Evolutionary conservation across 2,113 vertebrate genomes (phyloP).

Genomic region (Zosterops hypoxanthus): DNA sequence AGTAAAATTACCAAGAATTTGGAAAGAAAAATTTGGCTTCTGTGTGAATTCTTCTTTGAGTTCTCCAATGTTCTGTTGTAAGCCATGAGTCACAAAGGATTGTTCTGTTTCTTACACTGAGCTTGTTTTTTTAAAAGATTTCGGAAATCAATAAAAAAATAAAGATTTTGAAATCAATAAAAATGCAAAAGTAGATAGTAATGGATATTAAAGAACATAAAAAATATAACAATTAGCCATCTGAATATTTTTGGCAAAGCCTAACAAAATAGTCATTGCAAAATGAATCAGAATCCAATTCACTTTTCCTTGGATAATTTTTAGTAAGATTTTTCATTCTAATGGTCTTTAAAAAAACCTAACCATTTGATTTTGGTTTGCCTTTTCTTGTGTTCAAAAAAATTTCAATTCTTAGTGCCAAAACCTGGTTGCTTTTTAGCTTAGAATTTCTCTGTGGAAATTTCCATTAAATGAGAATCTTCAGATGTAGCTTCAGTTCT

Average conservation of each 20-base stretch:
- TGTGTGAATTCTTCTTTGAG: background rate
- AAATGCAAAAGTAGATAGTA: background rate
- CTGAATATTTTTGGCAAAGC: background rate
- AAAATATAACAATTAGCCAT: background rate
- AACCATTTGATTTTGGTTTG: background rate
- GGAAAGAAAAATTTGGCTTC: background rate
- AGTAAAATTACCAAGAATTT: background rate
- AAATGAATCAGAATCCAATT: background rate
- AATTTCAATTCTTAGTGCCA: background rate
- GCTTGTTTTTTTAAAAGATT: no score
- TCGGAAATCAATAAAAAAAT: background rate
- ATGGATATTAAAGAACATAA: background rate
- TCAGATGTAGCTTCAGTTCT: background rate
- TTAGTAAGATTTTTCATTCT: background rate
- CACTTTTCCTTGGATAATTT: background rate
- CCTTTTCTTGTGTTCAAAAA: background rate
- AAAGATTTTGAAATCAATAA: background rate
- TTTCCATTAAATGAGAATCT: background rate
- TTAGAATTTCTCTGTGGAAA: background rate
- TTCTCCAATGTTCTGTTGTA: background rate
- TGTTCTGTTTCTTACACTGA: rapidly evolving
- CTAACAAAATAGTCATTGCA: background rate
- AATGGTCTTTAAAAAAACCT: rapidly evolving
- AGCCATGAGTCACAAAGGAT: background rate
- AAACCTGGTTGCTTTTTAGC: background rate